Conservation (phyloP, 2,888 invertebrate genomes). For the Agrotis puta region DNA sequence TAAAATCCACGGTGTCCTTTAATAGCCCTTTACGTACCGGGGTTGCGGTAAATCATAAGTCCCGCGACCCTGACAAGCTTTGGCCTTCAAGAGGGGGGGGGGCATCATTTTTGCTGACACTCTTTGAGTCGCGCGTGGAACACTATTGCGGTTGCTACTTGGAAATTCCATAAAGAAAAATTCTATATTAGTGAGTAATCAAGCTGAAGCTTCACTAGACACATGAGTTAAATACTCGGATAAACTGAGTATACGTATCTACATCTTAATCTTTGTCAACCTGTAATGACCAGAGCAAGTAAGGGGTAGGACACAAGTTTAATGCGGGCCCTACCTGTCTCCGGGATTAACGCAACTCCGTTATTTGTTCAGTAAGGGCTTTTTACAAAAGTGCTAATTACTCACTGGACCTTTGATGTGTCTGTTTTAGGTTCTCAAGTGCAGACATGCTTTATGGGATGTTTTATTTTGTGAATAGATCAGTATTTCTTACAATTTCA, state of each 20-base stretch:
- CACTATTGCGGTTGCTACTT: too few species aligned
- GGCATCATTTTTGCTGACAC: too few species aligned
- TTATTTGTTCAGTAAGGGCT: constrained; percentile 76
- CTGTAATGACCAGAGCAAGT: constrained; percentile 78
- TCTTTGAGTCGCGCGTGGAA: too few species aligned
- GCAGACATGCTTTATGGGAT: constrained; percentile 6
- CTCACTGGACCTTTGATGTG: constrained; percentile 66
- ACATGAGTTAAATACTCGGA: too few species aligned
- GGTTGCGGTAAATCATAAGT: too few species aligned
- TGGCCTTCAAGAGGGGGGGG: too few species aligned
- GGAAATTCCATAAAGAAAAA: too few species aligned
- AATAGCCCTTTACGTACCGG: too few species aligned
- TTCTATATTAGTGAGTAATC: too few species aligned
- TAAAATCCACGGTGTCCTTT: too few species aligned
- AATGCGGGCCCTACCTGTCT: constrained; percentile 85
- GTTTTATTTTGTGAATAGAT: constrained; percentile 3
- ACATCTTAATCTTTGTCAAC: constrained; percentile 30
- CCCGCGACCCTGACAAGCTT: too few species aligned
- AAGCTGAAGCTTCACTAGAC: too few species aligned
- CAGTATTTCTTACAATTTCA: background rate
- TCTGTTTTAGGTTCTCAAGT: constrained; percentile 21
- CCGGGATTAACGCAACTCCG: constrained; percentile 78
- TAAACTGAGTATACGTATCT: background rate
- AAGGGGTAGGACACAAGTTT: constrained; percentile 83
- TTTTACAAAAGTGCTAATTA: constrained; percentile 86